Evolutionary conservation across 2,888 invertebrate species (phyloP), one percentile per base, ranked within the genome.

Genomic region (Hirtodrosophila histrioides): DNA sequence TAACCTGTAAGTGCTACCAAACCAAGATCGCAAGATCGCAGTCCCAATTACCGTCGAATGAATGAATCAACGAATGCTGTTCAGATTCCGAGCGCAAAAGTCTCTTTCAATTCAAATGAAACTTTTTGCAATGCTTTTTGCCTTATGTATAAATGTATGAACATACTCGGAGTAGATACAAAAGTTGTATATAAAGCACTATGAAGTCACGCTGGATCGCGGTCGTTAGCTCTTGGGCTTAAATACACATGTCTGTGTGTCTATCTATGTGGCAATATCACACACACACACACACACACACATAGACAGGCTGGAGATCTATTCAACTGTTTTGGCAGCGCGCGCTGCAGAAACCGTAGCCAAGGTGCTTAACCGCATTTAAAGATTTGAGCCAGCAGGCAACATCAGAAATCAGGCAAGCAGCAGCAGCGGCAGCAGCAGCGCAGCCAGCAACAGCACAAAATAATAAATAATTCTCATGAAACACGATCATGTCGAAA

Each of bases 291-390:
- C 7, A 31, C 31, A 31, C 3, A 31, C 3, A 31, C 65, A 43
- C 40, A 63, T n/a, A 17, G 57, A 39, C 54, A 27, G 58, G 66
- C 53, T 49, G 29, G 43, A 50, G 50, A 51, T 71, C 53, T 37
- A 57, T 40, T 45, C 65, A 49, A 46, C 44, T 40, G 49, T 33
- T 58, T 53, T 43, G 2, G 33, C 9, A 44, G 12, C 35, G 27
- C 44, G 33, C 44, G 33, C 68, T 66, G 68, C 68, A 60, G 69
- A 66, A 66, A 73, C 56, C 37, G 65, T 56, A 65, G 81, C 61
- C 70, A 55, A 66, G 74, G 86, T 86, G 78, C 84, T 83, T 82
- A 82, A 80, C 82, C 82, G 84, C 84, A 83, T 83, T 82, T 76
- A 74, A 68, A 73, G 62, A 75, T 63, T 68, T 60, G 49, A 62